phyloP scores from a whole-genome alignment of 2,113 vertebrate species.

The Trichechus manatus region DNA sequence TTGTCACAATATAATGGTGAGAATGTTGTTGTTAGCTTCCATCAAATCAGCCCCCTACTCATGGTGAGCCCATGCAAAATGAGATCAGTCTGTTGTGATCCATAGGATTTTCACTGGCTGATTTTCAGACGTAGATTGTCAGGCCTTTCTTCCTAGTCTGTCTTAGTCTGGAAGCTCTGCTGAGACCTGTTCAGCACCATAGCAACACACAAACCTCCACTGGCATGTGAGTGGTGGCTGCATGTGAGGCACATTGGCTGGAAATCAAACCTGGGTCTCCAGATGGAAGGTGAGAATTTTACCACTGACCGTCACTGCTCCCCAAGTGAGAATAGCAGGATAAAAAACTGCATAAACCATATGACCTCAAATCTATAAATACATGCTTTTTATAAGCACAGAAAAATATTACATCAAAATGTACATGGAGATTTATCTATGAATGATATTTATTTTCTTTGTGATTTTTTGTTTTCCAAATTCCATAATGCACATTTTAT shows the following conservation, averaged over 20 bases:
- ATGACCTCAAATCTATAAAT: not conserved
- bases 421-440: not conserved
- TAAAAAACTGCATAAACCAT: not conserved
- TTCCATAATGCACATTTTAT: not conserved
- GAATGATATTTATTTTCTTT: slow-evolving; percentile 38
- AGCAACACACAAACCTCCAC: no score
- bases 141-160: not conserved
- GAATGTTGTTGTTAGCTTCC: no score
- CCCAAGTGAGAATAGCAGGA: not conserved
- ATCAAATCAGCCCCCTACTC: not conserved
- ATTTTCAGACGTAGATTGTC: not conserved
- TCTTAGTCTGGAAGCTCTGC: not conserved
- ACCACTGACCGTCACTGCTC: not conserved
- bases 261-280: no score
- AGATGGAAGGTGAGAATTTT: no score
- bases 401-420: slow-evolving; percentile 40
- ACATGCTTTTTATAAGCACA: not conserved
- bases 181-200: not conserved
- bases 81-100: not conserved
- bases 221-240: not conserved
- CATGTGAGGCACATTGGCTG: not conserved
- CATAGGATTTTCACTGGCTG: not conserved
- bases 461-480: not conserved
- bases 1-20: not conserved
- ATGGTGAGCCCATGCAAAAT: not conserved